Evolutionary conservation across 2,888 invertebrate genomes (phyloP), one percentile per base, ranked within the genome.

Genomic region (Drosophila barbarae): DNA sequence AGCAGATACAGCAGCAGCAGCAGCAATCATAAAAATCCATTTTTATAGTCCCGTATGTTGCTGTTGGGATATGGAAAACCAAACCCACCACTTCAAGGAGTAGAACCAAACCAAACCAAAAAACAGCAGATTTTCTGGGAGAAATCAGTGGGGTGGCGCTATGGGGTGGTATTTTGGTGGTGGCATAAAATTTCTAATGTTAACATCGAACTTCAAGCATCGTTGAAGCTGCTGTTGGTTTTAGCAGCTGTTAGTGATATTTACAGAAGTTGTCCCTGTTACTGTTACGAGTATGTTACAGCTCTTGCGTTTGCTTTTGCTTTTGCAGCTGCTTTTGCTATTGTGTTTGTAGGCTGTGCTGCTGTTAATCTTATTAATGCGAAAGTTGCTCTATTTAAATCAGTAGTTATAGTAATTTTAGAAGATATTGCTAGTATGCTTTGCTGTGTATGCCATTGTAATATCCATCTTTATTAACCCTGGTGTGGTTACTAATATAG

Each of bases 1-100:
- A 52, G 35, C 34, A 52, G 63, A 47, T 47, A 30, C 58, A 59
- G 46, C 70, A 47, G 59, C 61, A 72, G 72, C 70, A 67, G 71
- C 72, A 76, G 18, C 18, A 18, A 18, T 72, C 71, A 84, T 84
- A 83, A 82, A 83, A 84, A 83, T 84, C 74, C 84, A 83, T 84
- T 84, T 83, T 84, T 80, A 83, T 76, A 69, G 77, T 77, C 84
- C 79, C 74, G 34, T 47, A 63, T 23, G 70, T 15, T 47, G 60
- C 57, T 46, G 46, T 35, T 69, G 60, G 59, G 49, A 67, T 52
- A 54, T 32, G 35, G 38, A 68, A 66, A 52, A 80, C 54, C 77
- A 71, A 80, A 77, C 80, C 76, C 64, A 36, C 64, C 65, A 30
- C 61, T 52, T 56, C 28, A 47, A 56, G 30, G 15, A 18, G 4